Conservation (phyloP, 2,797 vertebrate genomes). For the Poeciliopsis presidionis region DNA sequence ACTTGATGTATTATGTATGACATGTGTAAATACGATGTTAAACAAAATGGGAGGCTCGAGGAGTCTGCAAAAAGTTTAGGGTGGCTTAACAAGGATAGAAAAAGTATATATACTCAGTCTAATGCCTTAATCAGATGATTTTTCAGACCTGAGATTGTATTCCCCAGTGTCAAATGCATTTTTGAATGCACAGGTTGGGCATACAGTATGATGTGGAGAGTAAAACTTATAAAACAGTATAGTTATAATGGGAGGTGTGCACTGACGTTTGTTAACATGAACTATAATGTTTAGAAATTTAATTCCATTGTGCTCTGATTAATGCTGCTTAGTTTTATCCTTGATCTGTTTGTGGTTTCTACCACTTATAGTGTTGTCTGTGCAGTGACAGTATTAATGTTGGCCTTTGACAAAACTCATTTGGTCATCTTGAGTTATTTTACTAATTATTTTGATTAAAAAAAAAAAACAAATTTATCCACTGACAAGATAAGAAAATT, state of each 20-base stretch:
- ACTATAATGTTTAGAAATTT: background rate
- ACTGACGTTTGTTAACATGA: constrained; percentile 24
- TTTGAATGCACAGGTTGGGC: constrained; percentile 29
- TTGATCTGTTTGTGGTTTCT: constrained; percentile 15
- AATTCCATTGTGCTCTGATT: constrained; percentile 11
- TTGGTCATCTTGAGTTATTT: constrained; percentile 27
- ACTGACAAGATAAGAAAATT: constrained; percentile 13
- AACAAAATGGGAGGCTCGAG: constrained; percentile 11
- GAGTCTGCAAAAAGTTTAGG: constrained; percentile 2
- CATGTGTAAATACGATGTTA: constrained; percentile 57
- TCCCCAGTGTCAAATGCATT: constrained; percentile 47
- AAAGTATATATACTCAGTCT: constrained; percentile 39
- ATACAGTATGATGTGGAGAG: constrained; percentile 27
- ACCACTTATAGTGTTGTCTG: constrained; percentile 33
- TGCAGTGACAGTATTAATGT: constrained; percentile 61
- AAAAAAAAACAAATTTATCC: background rate
- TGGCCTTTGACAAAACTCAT: constrained; percentile 35
- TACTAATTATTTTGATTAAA: background rate
- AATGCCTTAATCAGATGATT: constrained; percentile 76
- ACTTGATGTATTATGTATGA: constrained; percentile 43
- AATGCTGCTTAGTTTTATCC: constrained; percentile 29
- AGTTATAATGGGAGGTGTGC: constrained; percentile 23
- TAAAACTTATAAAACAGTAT: background rate
- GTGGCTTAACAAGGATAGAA: constrained; percentile 19
- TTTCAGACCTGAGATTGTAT: constrained; percentile 74